Conservation (phyloP, 2,113 vertebrate genomes). For the Chaetops frenatus region DNA sequence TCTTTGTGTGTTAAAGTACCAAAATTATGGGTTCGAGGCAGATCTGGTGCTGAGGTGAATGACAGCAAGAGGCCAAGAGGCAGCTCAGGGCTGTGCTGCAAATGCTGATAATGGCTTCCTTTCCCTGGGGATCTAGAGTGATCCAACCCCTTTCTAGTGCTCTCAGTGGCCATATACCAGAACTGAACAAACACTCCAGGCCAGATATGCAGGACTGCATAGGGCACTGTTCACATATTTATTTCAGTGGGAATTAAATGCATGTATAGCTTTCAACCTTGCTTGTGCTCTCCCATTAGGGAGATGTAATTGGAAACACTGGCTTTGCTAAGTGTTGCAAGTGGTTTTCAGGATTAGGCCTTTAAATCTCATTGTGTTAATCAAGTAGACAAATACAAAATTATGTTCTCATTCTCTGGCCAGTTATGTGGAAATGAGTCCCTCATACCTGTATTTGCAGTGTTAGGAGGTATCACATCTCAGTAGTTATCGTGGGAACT, state of each 20-base stretch:
- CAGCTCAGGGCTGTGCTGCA: accelerated
- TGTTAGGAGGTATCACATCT: background rate
- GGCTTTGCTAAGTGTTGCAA: background rate
- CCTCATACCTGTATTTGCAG: background rate
- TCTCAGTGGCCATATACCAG: background rate
- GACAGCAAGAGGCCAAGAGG: accelerated
- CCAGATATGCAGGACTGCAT: background rate
- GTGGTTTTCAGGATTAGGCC: background rate
- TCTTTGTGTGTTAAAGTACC: background rate
- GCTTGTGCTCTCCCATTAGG: background rate
- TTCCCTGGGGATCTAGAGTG: background rate
- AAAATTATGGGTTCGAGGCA: background rate
- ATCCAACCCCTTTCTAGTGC: background rate
- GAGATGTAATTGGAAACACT: background rate
- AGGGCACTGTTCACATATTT: background rate
- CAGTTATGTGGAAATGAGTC: accelerated
- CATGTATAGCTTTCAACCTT: background rate
- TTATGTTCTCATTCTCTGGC: background rate
- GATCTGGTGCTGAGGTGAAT: background rate
- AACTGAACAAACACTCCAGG: background rate
- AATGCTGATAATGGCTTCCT: background rate
- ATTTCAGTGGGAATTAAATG: background rate
- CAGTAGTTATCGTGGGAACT: background rate
- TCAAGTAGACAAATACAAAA: background rate
- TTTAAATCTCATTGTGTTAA: background rate